Evolutionary conservation across 2,888 invertebrate species (phyloP), one percentile per base, ranked within the genome.

Genomic region (Lasius fuliginosus): DNA sequence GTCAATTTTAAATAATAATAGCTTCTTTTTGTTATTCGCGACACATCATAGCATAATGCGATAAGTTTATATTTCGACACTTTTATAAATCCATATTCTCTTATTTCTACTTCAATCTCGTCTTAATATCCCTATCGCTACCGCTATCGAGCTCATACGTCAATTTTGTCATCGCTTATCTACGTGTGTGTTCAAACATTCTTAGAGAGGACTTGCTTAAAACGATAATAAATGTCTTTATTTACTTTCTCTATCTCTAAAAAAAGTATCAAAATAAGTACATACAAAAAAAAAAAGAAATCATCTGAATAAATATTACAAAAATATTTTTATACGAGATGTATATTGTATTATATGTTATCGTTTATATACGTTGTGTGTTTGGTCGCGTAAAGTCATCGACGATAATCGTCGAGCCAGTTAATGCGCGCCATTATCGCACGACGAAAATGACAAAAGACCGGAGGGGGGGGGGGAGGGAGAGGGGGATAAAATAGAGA

Each of bases 371-470:
- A 18, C n/a, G n/a, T n/a, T n/a, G 6, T n/a, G n/a, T 8, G 49
- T 1, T 8, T 2, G n/a, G 8, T n/a, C 8, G 49, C n/a, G 8
- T 8, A 53, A 53, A 53, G 49, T 53, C 1, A 53, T 53, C 49
- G 49, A 1, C n/a, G 49, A 53, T 53, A 53, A 53, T 53, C 49
- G 2, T 53, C 0, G 49, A 53, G 49, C n/a, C 49, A n/a, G n/a
- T 53, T 53, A 53, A 53, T 1, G 49, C 49, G n/a, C 49, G 49
- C 49, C 15, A 53, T 53, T 53, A 53, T 53, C 8, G n/a, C 8
- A n/a, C 49, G 49, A n/a, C 49, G 49, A 53, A 49, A 53, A 53
- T 53, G 49, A 53, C 49, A 53, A 53, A 53, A 53, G n/a, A n/a
- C n/a, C n/a, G 49, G 6, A 1, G 18, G 49, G n/a, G 6, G 8